Base-by-base conservation (phyloP, 1,140 invertebrate species). In the Paraescarpia echinospica region DNA sequence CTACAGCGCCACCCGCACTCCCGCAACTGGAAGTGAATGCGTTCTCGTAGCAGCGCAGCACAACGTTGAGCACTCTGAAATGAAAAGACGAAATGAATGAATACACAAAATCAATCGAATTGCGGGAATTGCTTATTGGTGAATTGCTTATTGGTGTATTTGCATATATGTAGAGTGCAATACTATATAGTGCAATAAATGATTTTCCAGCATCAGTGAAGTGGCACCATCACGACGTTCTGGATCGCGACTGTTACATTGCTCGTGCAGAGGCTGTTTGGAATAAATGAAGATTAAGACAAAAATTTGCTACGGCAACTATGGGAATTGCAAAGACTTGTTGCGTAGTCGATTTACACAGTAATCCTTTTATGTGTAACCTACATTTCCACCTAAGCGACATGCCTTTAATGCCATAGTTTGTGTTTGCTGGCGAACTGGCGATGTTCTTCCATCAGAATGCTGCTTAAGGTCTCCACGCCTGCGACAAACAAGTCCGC, bases 11-110 rank as follows among this genome's bases (percentile, higher is more conserved):
- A 18, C 90, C 90, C 27, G 35, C n/a, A 90, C 90, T 90, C 35
- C 90, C 90, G n/a, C 90, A 90, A 35, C 34, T 14, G 90, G 90
- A 34, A 18, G 90, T 90, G 90, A 90, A 90, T 31, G 34, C 35
- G 90, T 90, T 31, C 90, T 90, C 90, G 35, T 90, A 90, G n/a
- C 90, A 90, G 34, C 35, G 90, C 35, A 34, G n/a, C 6, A 90
- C 90, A 4, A 31, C 90, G n/a, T 33, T 31, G 34, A 90, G 90
- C 9, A 35, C 90, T 41, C 90, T 90, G 90, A 35, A 35, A 90
- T 41, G 35, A 90, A 31, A 2, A 90, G 34, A 33, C 34, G 90
- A 90, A 77, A 77, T 77, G 59, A 6, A 27, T 77, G 59, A 77
- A 77, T 77, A 77, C 9, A 22, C 8, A 77, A 77, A 18, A 41